Evolutionary conservation across 2,888 invertebrate species (phyloP), one percentile per base, ranked within the genome.

Genomic region (Bombylius discolor): DNA sequence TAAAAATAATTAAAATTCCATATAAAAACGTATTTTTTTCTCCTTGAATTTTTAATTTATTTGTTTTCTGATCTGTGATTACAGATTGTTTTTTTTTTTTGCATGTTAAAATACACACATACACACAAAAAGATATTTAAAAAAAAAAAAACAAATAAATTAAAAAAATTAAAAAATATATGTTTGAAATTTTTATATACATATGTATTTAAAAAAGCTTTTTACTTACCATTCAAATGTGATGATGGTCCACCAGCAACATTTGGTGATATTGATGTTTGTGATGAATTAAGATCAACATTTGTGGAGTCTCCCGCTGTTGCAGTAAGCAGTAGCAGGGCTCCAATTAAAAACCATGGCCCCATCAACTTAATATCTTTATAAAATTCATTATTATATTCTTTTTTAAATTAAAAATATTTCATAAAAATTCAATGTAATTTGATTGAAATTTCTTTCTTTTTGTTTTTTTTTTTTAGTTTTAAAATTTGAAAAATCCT

Each of bases 281-380:
- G 49, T 9, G 49, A 42, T 46, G 50, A 55, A 46, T 46, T 46
- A 23, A 33, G 12, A 6, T 11, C 34, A 47, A 58, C 56, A 56
- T 70, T 71, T 62, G 69, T 71, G 70, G 73, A 71, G 68, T 72
- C 71, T 70, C 72, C 72, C 70, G 68, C 69, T 65, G 70, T 72
- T 66, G 71, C 70, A 65, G 69, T 68, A 60, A 73, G 70, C 72
- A 74, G 68, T 63, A 73, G 70, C 69, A 73, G 74, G 71, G 70
- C 72, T 65, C 73, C 72, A 69, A 74, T 70, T 68, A 71, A 64
- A 67, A 67, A 69, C 71, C 73, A 70, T 66, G 69, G 68, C 70
- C 72, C 72, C 73, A 73, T 73, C 73, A 73, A 70, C 73, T 73
- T 67, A 67, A 65, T 64, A 65, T 63, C 64, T 64, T 64, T 61